Conservation (phyloP, 92 coral and sea anemone species). For the Pocillopora meandrina region DNA sequence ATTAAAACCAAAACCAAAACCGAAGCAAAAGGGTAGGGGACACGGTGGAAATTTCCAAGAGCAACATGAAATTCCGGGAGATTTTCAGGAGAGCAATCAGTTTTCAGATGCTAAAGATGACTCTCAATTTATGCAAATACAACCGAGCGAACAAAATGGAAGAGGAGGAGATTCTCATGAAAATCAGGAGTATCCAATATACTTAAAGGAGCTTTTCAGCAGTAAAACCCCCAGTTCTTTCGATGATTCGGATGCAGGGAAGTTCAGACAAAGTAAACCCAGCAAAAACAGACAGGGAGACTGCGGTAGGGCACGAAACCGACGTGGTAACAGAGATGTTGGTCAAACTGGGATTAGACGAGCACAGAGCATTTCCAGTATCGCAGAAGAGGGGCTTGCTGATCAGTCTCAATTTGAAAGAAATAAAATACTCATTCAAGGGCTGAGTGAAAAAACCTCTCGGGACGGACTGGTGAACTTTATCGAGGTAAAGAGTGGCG, state of each 20-base stretch:
- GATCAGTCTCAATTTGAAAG: slow-evolving; percentile 32
- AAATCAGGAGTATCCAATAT: no score
- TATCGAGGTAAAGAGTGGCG: slow-evolving; percentile 69
- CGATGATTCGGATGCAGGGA: background rate
- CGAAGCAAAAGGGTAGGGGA: slow-evolving; percentile 7
- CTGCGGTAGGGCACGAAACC: background rate
- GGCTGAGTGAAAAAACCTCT: slow-evolving; percentile 57
- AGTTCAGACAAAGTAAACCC: background rate
- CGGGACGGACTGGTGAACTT: slow-evolving; percentile 56
- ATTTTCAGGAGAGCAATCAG: background rate
- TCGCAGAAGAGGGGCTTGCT: background rate
- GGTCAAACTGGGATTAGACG: slow-evolving; percentile 18
- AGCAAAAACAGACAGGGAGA: background rate
- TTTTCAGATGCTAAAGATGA: background rate
- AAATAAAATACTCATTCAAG: slow-evolving; percentile 55
- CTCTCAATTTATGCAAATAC: background rate
- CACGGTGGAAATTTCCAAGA: background rate
- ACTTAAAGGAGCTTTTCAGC: no score
- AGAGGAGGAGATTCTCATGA: background rate
- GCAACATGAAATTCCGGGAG: background rate
- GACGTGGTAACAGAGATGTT: background rate
- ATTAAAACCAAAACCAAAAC: background rate
- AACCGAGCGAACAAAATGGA: background rate
- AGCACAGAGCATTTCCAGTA: slow-evolving; percentile 43
- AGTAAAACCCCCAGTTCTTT: background rate